Conservation (phyloP, 2,888 invertebrate genomes). For the Euplexia lucipara region DNA sequence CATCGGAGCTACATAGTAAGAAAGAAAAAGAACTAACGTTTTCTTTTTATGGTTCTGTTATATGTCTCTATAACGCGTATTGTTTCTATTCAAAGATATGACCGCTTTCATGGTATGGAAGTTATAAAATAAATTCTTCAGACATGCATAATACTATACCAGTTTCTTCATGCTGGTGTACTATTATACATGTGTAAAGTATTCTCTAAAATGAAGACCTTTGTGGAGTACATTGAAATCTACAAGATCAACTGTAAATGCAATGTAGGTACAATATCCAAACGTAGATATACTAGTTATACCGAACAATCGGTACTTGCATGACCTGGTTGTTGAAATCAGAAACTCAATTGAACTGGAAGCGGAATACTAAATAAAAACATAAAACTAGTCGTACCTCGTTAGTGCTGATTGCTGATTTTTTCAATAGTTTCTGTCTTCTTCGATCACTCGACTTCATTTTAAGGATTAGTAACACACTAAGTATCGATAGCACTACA, state of each 20-base stretch:
- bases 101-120: constrained; percentile 7
- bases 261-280: constrained; percentile 8
- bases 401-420: constrained; percentile 82
- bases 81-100: constrained; percentile 26
- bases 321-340: constrained; percentile 27
- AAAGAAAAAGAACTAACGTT: constrained; percentile 43
- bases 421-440: constrained; percentile 92
- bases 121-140: constrained; percentile 14
- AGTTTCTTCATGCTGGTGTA: too few species aligned
- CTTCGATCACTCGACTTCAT: constrained; percentile 95
- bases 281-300: constrained; percentile 8
- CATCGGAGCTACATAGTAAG: constrained; percentile 19
- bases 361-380: constrained; percentile 23
- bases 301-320: constrained; percentile 14
- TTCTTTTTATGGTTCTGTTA: constrained; percentile 32
- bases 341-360: constrained; percentile 17
- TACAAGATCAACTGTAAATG: background rate
- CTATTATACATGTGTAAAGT: too few species aligned
- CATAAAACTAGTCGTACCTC: constrained; percentile 76
- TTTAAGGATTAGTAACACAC: constrained; percentile 94
- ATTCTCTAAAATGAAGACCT: constrained; percentile 20
- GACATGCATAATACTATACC: constrained; percentile 15
- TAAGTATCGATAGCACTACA: constrained; percentile 95
- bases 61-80: constrained; percentile 20
- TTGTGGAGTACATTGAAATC: constrained; percentile 10